Evolutionary conservation across 1,140 invertebrate species (phyloP), one percentile per base, ranked within the genome.

Genomic region (Brachionus rubens): DNA sequence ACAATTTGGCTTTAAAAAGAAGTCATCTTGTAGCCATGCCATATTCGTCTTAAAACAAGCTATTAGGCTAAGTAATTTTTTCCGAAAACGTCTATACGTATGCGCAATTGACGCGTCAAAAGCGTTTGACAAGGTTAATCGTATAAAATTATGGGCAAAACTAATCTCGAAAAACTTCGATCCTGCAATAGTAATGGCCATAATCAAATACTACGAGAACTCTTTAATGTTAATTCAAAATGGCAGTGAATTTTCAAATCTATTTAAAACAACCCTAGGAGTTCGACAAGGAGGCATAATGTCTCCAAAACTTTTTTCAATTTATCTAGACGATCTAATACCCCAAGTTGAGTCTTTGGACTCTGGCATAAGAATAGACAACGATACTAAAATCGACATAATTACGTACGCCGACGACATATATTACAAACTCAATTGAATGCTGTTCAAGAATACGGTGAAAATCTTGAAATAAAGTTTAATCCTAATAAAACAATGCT

Each of bases 261-360:
- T 54, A 10, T 54, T 54, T 54, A 54, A 54, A 26, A 54, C 50
- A 26, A 54, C 50, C 7, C 50, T 54, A 24, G 50, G 50, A 26
- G 50, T 54, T 26, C 24, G 50, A 9, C 50, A 54, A 28, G 50
- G 50, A 26, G 50, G 50, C 28, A 54, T 54, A 26, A 54, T 54
- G 50, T 30, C 50, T 26, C 50, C 50, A 24, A 54, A 54, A 26
- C 26, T 54, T 26, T 54, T 54, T 28, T 54, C 50, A 26, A 24
- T 54, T 7, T 54, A 54, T 36, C 33, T 36, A 5, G 33, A 36
- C 33, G 33, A 36, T 9, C 33, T 36, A 36, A 36, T 36, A 36
- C 4, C 33, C 3, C 3, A 36, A 36, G 33, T 36, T 36, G 33
- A 36, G 9, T 3, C 3, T 5, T 9, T 5, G 9, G 33, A 36